A percentile compares a stretch with the other conserved stretches of the same genome.
Conservation (phyloP, 35 echinoderm and acorn worm species). For the Apostichopus parvimensis region DNA sequence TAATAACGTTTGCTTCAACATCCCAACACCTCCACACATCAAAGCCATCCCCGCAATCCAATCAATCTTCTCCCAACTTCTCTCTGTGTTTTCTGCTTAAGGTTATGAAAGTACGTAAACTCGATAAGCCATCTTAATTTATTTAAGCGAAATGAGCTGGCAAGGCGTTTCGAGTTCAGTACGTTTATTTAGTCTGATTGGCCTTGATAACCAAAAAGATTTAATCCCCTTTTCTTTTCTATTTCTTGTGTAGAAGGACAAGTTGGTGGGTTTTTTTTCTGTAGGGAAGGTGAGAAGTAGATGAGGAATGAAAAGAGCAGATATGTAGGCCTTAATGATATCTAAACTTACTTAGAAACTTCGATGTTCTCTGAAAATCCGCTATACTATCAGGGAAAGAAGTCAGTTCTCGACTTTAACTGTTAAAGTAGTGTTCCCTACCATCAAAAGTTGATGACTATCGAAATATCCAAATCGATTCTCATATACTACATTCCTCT, state of each 20-base stretch:
- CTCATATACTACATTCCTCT: too few species aligned
- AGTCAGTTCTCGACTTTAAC: too few species aligned
- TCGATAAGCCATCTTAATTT: conserved; percentile 56
- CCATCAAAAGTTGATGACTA: too few species aligned
- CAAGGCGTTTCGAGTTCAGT: conserved; percentile 30
- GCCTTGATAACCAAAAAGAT: conserved; percentile 46
- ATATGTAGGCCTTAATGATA: background rate
- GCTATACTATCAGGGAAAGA: too few species aligned
- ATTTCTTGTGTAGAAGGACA: background rate
- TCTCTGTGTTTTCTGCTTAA: conserved; percentile 40
- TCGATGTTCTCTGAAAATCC: too few species aligned
- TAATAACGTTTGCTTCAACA: conserved; percentile 18
- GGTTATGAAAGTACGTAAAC: conserved; percentile 48
- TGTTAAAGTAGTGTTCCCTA: too few species aligned
- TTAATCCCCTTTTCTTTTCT: background rate
- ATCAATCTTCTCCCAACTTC: conserved; percentile 26
- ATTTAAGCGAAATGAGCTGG: conserved; percentile 36
- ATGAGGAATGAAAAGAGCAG: background rate
- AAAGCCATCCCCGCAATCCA: conserved; percentile 45
- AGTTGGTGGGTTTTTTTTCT: background rate
- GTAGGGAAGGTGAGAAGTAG: background rate
- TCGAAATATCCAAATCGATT: too few species aligned
- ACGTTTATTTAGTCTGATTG: conserved; percentile 54
- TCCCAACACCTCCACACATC: conserved; percentile 40
- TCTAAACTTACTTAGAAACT: too few species aligned